Evolutionary conservation across 2,797 vertebrate species (phyloP).

Genomic region (Urophycis tenuis): DNA sequence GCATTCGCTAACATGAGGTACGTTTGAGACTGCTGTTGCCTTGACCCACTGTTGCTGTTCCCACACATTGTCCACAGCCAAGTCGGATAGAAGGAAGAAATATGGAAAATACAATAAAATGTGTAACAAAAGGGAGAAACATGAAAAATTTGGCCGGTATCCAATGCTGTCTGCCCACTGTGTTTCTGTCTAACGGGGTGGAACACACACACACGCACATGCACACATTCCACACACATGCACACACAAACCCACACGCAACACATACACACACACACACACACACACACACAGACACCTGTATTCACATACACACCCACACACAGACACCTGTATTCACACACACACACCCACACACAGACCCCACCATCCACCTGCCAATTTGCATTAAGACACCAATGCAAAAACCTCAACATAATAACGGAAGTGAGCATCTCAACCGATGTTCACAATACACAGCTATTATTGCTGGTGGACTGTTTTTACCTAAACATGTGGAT

Average conservation of each 20-base stretch:
- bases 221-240: not conserved
- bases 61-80: not conserved
- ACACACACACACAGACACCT: not conserved
- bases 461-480: no score
- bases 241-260: no score
- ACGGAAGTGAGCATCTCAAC: no score
- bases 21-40: not conserved
- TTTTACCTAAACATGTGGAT: no score
- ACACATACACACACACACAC: not conserved
- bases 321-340: not conserved
- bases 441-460: no score
- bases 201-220: not conserved
- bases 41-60: not conserved
- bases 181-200: conserved; percentile 8
- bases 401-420: no score
- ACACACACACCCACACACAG: no score
- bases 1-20: not conserved
- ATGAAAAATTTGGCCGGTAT: not conserved
- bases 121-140: conserved; percentile 1
- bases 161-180: not conserved
- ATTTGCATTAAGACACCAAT: no score
- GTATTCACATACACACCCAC: not conserved
- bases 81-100: not conserved
- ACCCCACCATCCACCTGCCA: no score
- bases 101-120: not conserved